A percentile compares a stretch with the other conserved stretches of the same genome.
Conservation (phyloP, 1,140 invertebrate species). For the Drosophila tsacasi region DNA sequence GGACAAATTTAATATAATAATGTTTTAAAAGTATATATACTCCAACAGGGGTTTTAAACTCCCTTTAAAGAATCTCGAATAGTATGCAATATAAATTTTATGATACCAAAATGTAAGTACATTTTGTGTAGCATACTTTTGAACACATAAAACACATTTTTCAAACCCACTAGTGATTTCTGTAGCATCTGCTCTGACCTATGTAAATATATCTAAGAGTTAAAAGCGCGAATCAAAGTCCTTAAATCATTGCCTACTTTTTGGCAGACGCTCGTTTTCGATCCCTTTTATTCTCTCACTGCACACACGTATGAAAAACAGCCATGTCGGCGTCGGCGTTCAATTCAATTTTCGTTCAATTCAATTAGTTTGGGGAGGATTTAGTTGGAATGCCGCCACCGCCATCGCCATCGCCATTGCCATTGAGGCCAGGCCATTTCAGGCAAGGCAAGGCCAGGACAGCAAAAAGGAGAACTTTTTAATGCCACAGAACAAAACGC, state of each 20-base stretch:
- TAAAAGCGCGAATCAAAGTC: accelerated
- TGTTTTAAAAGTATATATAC: no score
- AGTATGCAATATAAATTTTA: no score
- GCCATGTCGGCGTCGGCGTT: slow-evolving; percentile 20
- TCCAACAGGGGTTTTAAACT: no score
- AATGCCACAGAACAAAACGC: slow-evolving; percentile 47
- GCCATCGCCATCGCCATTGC: not conserved
- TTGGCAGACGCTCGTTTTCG: not conserved
- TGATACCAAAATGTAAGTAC: no score
- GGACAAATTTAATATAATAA: no score
- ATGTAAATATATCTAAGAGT: not conserved
- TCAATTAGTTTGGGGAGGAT: slow-evolving; percentile 55
- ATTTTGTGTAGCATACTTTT: not conserved
- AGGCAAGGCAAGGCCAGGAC: not conserved
- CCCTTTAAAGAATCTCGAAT: no score
- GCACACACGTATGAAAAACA: slow-evolving; percentile 23
- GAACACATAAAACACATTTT: accelerated
- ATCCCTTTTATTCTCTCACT: not conserved
- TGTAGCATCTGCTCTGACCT: no score
- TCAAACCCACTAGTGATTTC: not conserved
- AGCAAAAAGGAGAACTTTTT: slow-evolving; percentile 44
- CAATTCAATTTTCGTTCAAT: slow-evolving; percentile 65
- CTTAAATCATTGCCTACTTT: not conserved
- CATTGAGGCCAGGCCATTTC: not conserved
- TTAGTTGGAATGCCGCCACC: slow-evolving; percentile 55